Evolutionary conservation across 2,797 vertebrate genomes (phyloP).

Genomic region (Serranus cabrilla): DNA sequence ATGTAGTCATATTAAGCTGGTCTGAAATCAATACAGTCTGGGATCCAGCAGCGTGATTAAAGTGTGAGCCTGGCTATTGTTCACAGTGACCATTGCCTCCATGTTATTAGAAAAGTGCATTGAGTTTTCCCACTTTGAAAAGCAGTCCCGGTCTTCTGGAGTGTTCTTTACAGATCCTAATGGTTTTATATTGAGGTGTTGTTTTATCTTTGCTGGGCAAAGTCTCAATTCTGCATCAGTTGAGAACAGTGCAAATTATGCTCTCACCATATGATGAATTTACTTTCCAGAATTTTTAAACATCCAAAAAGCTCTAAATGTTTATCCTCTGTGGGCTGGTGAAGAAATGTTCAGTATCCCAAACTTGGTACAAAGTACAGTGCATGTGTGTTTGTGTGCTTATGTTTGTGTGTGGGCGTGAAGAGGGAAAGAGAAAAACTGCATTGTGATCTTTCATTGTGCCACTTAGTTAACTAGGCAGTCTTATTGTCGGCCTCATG

Average conservation of each 20-base stretch:
- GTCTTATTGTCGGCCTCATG: constrained; percentile 32
- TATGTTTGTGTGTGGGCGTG: constrained; percentile 49
- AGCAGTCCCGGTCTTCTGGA: constrained; percentile 76
- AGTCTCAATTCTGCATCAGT: constrained; percentile 20
- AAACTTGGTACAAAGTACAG: constrained; percentile 47
- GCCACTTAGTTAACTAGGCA: constrained; percentile 40
- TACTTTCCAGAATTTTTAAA: constrained; percentile 34
- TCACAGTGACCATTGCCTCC: constrained; percentile 83
- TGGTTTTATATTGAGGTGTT: constrained; percentile 21
- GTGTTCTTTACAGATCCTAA: constrained; percentile 42
- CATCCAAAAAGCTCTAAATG: constrained; percentile 27
- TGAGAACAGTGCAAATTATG: constrained; percentile 17
- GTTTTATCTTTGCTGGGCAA: constrained; percentile 19
- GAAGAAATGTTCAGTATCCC: constrained; percentile 54
- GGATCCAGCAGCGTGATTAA: constrained; percentile 89
- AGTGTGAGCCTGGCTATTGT: constrained; percentile 89
- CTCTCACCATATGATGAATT: constrained; percentile 12
- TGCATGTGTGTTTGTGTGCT: constrained; percentile 54
- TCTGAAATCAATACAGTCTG: constrained; percentile 91
- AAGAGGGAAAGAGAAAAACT: constrained; percentile 39
- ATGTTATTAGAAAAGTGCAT: constrained; percentile 83
- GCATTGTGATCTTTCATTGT: constrained; percentile 56
- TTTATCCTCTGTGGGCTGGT: constrained; percentile 58
- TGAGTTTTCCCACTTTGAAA: constrained; percentile 84
- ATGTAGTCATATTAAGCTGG: constrained; percentile 90